Evolutionary conservation across 1,140 invertebrate genomes (phyloP).

Genomic region (Drosophila pseudoobscura): DNA sequence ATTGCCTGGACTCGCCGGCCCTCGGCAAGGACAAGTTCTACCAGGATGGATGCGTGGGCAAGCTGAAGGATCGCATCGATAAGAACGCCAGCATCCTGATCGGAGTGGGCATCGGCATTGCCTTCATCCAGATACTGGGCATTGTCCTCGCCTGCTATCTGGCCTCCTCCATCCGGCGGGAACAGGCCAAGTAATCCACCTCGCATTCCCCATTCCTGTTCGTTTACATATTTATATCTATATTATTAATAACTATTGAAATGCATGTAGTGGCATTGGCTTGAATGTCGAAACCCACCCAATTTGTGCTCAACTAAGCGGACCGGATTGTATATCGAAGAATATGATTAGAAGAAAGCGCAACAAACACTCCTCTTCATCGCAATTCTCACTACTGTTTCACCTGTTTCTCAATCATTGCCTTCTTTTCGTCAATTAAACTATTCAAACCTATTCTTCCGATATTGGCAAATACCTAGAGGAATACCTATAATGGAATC

Average conservation of each 20-base stretch:
- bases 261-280: slow-evolving; percentile 7
- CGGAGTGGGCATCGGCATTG: slow-evolving; percentile 87
- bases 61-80: slow-evolving; percentile 85
- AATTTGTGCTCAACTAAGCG: slow-evolving; percentile 26
- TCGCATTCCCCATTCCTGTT: background rate
- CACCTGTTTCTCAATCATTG: too few species aligned
- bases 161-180: slow-evolving; percentile 85
- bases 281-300: background rate
- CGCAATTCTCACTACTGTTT: too few species aligned
- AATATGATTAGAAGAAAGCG: slow-evolving; percentile 23
- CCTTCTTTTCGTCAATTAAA: background rate
- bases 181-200: slow-evolving; percentile 63
- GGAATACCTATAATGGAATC: too few species aligned
- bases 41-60: slow-evolving; percentile 84
- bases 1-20: slow-evolving; percentile 69
- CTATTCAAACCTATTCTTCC: too few species aligned
- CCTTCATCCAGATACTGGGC: slow-evolving; percentile 85
- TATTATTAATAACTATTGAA: slow-evolving; percentile 3
- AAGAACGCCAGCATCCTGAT: slow-evolving; percentile 85
- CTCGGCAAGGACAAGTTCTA: slow-evolving; percentile 75
- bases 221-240: background rate
- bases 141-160: slow-evolving; percentile 86
- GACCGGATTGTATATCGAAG: slow-evolving; percentile 2
- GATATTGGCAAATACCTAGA: too few species aligned
- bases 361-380: slow-evolving; percentile 8